Evolutionary conservation across 2,113 vertebrate species (phyloP).

Genomic region (Hippocampus mohnikei): DNA sequence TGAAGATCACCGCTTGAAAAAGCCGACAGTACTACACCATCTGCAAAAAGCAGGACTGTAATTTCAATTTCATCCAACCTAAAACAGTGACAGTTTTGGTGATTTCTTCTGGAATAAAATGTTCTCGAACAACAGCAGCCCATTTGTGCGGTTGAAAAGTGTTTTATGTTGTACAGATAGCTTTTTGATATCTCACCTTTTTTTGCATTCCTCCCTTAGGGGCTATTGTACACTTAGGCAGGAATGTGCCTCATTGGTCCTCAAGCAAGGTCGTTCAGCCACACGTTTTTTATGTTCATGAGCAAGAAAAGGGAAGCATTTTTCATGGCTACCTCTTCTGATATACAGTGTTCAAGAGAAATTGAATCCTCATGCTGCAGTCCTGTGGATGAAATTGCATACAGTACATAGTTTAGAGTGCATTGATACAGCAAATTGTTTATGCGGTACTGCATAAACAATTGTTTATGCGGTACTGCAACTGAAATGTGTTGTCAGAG

Average conservation of each 20-base stretch:
- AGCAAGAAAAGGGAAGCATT: constrained; percentile 7
- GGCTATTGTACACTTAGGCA: constrained; percentile 16
- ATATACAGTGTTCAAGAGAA: neutral
- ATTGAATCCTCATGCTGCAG: neutral
- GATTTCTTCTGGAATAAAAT: constrained; percentile 12
- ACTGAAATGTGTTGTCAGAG: neutral
- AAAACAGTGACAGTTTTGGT: too few relatives aligned
- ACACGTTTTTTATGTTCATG: constrained; percentile 1
- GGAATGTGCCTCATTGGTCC: constrained; percentile 20
- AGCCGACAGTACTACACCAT: too few relatives aligned
- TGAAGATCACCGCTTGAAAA: too few relatives aligned
- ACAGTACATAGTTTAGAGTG: too few relatives aligned
- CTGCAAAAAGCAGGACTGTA: too few relatives aligned
- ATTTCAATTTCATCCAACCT: too few relatives aligned
- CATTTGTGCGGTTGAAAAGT: constrained; percentile 25
- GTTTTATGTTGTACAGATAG: constrained; percentile 26
- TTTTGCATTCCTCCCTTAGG: constrained; percentile 26
- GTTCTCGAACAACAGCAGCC: constrained; percentile 8
- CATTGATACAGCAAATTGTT: neutral
- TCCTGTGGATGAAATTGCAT: neutral
- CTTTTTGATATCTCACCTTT: constrained; percentile 23
- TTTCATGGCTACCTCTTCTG: constrained; percentile 16
- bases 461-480: too few relatives aligned
- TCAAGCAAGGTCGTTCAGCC: constrained; percentile 26
- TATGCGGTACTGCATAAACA: neutral